phyloP scores from a whole-genome alignment of 2,113 vertebrate species.

The Nesogale talazaci region DNA sequence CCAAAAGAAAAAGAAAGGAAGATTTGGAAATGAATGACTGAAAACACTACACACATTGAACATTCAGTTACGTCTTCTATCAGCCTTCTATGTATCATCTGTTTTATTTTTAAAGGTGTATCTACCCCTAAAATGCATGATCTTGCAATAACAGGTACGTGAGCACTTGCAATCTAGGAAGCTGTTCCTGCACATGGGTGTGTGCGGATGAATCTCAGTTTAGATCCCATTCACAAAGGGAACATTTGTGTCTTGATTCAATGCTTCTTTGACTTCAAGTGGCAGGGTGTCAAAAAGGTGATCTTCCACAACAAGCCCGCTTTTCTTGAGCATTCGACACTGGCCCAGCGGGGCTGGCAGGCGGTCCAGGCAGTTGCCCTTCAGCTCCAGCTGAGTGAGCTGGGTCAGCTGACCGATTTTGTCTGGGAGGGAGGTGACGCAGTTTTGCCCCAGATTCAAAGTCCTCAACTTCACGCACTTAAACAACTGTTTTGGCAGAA shows the following conservation, averaged over 20 bases:
- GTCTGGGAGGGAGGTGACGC: conserved; percentile 93
- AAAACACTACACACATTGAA: conserved; percentile 87
- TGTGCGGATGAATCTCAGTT: conserved; percentile 59
- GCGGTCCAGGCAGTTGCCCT: conserved; percentile 97
- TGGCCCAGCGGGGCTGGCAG: conserved; percentile 93
- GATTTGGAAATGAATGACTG: conserved; percentile 84
- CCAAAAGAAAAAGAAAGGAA: conserved; percentile 72
- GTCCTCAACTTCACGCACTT: conserved; percentile 96
- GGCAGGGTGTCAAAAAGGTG: conserved; percentile 98
- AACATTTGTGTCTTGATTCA: conserved; percentile 94
- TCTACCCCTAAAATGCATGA: conserved; percentile 82
- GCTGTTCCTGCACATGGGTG: conserved; percentile 60
- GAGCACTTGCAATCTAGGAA: conserved; percentile 78
- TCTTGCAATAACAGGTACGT: conserved; percentile 75
- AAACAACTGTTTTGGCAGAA: conserved; percentile 96
- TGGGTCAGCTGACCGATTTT: conserved; percentile 94
- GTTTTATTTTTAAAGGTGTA: conserved; percentile 77
- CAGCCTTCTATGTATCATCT: conserved; percentile 79
- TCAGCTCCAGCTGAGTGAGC: conserved; percentile 96
- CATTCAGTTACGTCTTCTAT: conserved; percentile 81
- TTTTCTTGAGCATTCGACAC: conserved; percentile 93
- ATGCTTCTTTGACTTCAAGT: conserved; percentile 94
- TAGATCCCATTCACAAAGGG: conserved; percentile 94
- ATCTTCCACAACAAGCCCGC: conserved; percentile 94
- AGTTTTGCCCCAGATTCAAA: conserved; percentile 96